Conservation (phyloP, 2,113 vertebrate species). For the Camelus bactrianus region DNA sequence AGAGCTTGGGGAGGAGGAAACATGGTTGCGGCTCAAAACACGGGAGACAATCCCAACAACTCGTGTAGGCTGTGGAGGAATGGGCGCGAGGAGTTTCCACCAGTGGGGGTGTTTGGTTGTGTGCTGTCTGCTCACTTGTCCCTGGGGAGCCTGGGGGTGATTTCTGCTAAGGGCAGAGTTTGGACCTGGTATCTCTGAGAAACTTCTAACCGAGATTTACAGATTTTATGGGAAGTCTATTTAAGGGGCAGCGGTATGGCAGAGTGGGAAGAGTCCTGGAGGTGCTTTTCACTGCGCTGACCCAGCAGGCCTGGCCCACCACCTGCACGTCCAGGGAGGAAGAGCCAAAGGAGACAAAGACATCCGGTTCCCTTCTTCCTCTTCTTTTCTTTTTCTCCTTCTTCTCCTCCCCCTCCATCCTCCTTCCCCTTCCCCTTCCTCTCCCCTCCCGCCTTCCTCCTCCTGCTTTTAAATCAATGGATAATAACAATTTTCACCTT, state of each 20-base stretch:
- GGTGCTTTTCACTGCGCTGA: not conserved
- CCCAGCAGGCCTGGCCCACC: not conserved
- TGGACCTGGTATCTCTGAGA: too few species aligned
- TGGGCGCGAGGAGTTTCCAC: rapidly evolving
- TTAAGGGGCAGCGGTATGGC: not conserved
- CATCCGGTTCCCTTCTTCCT: not conserved
- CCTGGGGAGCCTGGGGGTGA: not conserved
- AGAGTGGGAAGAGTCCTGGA: not conserved
- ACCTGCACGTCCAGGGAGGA: not conserved
- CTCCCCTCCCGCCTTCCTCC: not conserved
- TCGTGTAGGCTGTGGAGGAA: not conserved
- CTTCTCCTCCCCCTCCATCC: not conserved
- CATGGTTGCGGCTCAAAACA: not conserved
- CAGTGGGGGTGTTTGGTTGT: rapidly evolving
- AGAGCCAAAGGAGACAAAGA: not conserved
- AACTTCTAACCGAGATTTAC: not conserved
- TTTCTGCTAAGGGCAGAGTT: not conserved
- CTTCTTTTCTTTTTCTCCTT: not conserved
- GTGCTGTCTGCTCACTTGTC: not conserved
- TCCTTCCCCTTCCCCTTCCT: not conserved
- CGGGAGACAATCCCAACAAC: not conserved
- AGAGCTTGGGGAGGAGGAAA: not conserved
- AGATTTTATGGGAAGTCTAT: not conserved
- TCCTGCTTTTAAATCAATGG: not conserved
- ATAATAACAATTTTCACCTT: not conserved